Percentiles rank a stretch among this genome's conserved stretches.
phyloP scores from a whole-genome alignment of 2,113 vertebrate species.

The Vidua macroura region DNA sequence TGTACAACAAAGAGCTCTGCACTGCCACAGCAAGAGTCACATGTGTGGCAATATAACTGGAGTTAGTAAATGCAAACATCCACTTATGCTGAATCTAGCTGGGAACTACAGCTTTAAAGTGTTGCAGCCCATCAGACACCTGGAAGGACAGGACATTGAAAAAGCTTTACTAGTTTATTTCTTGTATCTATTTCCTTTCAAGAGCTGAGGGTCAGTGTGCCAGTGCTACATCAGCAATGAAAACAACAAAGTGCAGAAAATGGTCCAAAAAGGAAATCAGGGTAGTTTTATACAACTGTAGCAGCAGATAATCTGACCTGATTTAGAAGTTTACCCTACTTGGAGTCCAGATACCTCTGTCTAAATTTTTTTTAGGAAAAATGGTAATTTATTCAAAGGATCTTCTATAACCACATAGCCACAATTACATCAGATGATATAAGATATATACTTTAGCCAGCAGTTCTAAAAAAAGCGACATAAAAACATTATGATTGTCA shows the following conservation, averaged over 20 bases:
- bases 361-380: not conserved
- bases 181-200: not conserved
- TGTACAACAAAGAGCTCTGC: not conserved
- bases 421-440: not conserved
- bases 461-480: not conserved
- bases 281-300: not conserved
- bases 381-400: not conserved
- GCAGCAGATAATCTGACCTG: not conserved
- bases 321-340: not conserved
- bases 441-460: not conserved
- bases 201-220: not conserved
- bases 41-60: not conserved
- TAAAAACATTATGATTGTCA: not conserved
- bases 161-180: not conserved
- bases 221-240: not conserved
- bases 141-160: not conserved
- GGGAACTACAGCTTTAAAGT: not conserved
- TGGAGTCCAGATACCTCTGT: not conserved
- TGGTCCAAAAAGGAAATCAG: not conserved
- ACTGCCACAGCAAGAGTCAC: not conserved
- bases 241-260: not conserved
- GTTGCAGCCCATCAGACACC: not conserved
- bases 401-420: not conserved
- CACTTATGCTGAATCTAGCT: not conserved
- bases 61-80: not conserved